Conservation (phyloP, 2,888 invertebrate genomes). For the Agriotes lineatus region DNA sequence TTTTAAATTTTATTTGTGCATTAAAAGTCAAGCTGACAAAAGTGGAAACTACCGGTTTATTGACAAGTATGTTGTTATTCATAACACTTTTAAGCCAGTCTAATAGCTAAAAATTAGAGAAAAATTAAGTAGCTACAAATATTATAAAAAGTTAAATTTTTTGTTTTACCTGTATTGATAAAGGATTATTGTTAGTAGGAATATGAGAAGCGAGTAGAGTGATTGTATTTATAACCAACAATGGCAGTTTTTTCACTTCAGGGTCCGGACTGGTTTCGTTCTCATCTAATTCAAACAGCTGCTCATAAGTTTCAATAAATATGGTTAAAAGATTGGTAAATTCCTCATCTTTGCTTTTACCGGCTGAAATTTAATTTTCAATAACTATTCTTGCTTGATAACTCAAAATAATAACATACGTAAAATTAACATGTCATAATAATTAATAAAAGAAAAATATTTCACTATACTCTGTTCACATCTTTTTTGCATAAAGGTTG, state of each 20-base stretch:
- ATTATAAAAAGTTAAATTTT: not conserved
- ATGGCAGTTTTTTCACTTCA: slow-evolving; percentile 59
- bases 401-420: too few species aligned
- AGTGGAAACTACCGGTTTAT: slow-evolving; percentile 56
- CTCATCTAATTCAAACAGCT: slow-evolving; percentile 59
- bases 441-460: too few species aligned
- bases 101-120: slow-evolving; percentile 55
- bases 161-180: slow-evolving; percentile 54
- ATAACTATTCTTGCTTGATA: not conserved
- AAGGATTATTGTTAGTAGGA: slow-evolving; percentile 49
- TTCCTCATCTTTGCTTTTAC: slow-evolving; percentile 46
- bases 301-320: slow-evolving; percentile 58
- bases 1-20: slow-evolving; percentile 61
- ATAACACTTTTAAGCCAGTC: slow-evolving; percentile 64
- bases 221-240: slow-evolving; percentile 57
- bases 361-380: slow-evolving; percentile 50
- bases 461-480: too few species aligned
- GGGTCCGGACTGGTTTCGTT: slow-evolving; percentile 58
- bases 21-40: slow-evolving; percentile 62
- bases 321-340: slow-evolving; percentile 47
- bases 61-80: slow-evolving; percentile 56
- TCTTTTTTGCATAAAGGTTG: too few species aligned
- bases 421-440: too few species aligned
- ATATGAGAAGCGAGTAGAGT: slow-evolving; percentile 53
- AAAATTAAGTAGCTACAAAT: too few species aligned